Base-by-base conservation (phyloP, 2,113 vertebrate species). In the Pan troglodytes region DNA sequence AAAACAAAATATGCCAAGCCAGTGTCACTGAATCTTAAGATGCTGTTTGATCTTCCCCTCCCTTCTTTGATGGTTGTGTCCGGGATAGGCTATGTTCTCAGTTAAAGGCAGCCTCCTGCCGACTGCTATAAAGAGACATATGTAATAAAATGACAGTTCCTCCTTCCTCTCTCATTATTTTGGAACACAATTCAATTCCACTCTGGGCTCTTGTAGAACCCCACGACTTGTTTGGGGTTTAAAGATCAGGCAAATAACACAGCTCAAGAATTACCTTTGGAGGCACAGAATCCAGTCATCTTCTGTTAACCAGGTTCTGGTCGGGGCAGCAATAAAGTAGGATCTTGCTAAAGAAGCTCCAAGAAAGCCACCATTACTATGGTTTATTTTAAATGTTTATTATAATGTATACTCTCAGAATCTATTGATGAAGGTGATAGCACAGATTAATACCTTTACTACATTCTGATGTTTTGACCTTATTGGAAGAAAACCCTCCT, bases 21-120 rank as follows among this genome's bases (percentile, higher is more conserved):
- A 43, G 52, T 45, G 38, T 73, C 0, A 0, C 16, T 52, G 6
- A 88, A 57, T 57, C 67, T 3, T 9, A 68, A 97, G 96, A 27
- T 10, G 3, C 84, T 73, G 43, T 70, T 97, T 95, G 78, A 75
- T 93, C 45, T 48, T 97, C 59, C 45, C 95, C n/a, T 64, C 79
- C 43, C 22, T 32, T 67, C 20, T 81, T 83, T 25, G 22, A 86
- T 45, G 27, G 7, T 43, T 43, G 8, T 45, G 20, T 68, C 32
- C 17, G 22, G 70, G 75, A 61, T 20, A 1, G 16, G 4, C 17
- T 78, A 35, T 22, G 75, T 64, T 95, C 35, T 50, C 25, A 52
- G 16, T 76, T 17, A 84, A 22, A 95, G 73, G 55, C 5, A 25
- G 2, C 17, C 20, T 90, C 78, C 18, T 11, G 45, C 17, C 35